Percentiles rank a stretch among this genome's conserved stretches.
Conservation (phyloP, 2,113 vertebrate genomes). For the Bos indicus region DNA sequence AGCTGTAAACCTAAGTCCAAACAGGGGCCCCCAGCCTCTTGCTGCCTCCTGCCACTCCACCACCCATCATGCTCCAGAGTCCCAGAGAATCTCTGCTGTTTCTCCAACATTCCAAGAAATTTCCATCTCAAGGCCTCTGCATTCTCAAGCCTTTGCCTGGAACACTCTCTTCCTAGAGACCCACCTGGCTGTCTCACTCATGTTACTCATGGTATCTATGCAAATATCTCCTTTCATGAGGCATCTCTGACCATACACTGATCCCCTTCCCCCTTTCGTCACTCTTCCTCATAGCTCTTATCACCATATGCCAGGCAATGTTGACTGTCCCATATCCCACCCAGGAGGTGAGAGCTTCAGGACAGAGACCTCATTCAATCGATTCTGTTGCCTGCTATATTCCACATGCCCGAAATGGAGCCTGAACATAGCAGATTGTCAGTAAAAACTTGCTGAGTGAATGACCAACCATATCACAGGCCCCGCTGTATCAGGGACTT, state of each 20-base stretch:
- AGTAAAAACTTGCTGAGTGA: background rate
- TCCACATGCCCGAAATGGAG: rapidly evolving
- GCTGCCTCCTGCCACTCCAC: background rate
- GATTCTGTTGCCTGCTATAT: no score
- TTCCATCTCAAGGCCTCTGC: background rate
- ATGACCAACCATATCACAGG: background rate
- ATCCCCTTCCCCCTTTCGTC: no score
- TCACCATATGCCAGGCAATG: background rate
- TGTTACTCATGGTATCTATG: background rate
- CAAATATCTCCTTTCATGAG: background rate
- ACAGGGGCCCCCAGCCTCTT: no score
- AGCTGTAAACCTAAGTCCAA: no score
- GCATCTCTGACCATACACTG: background rate
- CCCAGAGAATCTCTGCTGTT: background rate
- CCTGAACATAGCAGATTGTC: background rate
- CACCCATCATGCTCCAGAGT: background rate
- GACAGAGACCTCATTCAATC: no score
- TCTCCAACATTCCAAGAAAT: background rate
- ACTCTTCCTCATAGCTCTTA: background rate
- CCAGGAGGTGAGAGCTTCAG: background rate
- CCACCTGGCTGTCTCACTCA: rapidly evolving
- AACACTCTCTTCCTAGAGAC: background rate
- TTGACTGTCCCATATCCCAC: background rate
- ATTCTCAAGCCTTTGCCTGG: background rate
- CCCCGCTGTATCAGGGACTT: background rate